phyloP scores from a whole-genome alignment of 37 sponge, comb jelly and placozoan genomes.

The Hormiphora californensis region DNA sequence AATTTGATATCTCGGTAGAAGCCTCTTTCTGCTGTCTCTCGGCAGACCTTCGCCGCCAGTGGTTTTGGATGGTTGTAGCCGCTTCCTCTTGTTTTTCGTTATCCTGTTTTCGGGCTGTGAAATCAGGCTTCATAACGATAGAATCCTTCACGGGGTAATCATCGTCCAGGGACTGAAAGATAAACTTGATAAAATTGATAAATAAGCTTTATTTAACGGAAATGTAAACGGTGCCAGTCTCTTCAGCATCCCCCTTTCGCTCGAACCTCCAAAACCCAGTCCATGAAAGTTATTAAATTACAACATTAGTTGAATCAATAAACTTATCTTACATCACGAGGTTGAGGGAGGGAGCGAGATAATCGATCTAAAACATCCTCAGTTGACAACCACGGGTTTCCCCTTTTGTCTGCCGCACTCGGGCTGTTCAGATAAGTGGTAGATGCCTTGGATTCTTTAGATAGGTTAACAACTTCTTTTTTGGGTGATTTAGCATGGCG shows the following conservation, averaged over 20 bases:
- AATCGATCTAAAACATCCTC: neutral
- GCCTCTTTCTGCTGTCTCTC: neutral
- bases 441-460: constrained; percentile 33
- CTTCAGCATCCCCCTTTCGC: no score
- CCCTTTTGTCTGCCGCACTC: neutral
- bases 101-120: neutral
- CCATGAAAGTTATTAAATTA: no score
- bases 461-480: neutral
- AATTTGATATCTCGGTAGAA: neutral
- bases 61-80: constrained; percentile 30
- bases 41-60: neutral
- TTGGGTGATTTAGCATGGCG: neutral
- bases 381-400: neutral
- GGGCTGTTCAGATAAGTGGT: constrained; percentile 43
- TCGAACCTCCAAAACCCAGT: no score
- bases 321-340: no score
- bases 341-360: constrained; percentile 21
- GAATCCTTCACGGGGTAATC: constrained; percentile 43
- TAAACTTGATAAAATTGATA: neutral
- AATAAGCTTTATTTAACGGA: no score
- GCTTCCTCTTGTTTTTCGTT: neutral
- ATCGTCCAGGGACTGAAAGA: constrained; percentile 21
- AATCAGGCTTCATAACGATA: constrained; percentile 39
- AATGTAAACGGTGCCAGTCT: no score
- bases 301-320: no score